phyloP scores from a whole-genome alignment of 2,888 invertebrate genomes.

The Osedax frankpressi region DNA sequence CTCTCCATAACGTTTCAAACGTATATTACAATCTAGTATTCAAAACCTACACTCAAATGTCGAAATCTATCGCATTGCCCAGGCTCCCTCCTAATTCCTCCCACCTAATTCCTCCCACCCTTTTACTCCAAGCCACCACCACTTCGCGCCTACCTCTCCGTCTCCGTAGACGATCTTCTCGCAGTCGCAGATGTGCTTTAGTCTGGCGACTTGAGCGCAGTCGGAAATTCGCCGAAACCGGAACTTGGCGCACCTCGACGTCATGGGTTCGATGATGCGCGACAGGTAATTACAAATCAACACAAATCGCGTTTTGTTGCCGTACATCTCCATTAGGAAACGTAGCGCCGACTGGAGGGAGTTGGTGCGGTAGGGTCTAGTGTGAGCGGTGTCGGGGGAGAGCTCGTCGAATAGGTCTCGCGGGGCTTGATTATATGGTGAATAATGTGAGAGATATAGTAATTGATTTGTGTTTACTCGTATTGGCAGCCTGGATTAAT shows the following conservation, averaged over 20 bases:
- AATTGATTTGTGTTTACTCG: too few relatives aligned
- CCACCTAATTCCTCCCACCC: too few relatives aligned
- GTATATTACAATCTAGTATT: too few relatives aligned
- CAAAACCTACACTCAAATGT: too few relatives aligned
- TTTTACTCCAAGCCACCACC: too few relatives aligned
- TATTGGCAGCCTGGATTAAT: too few relatives aligned
- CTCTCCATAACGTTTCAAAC: too few relatives aligned
- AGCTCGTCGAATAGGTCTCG: neutral
- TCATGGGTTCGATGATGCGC: conserved; percentile 89
- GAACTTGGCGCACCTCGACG: conserved; percentile 94
- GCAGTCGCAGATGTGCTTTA: conserved; percentile 63
- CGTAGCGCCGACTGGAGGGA: conserved; percentile 51
- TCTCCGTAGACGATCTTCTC: too few relatives aligned
- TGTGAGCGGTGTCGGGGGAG: neutral
- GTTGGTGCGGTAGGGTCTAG: neutral
- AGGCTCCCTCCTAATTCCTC: too few relatives aligned
- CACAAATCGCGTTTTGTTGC: conserved; percentile 86
- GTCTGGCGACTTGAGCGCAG: conserved; percentile 49
- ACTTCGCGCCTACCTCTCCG: too few relatives aligned
- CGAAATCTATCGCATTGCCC: too few relatives aligned
- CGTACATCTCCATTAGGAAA: conserved; percentile 92
- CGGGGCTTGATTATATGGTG: neutral
- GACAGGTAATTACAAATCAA: conserved; percentile 97
- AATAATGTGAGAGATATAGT: too few relatives aligned
- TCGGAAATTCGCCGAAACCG: conserved; percentile 73